Evolutionary conservation across 2,888 invertebrate genomes (phyloP), one percentile per base, ranked within the genome.

Genomic region (Megamerina dolium): DNA sequence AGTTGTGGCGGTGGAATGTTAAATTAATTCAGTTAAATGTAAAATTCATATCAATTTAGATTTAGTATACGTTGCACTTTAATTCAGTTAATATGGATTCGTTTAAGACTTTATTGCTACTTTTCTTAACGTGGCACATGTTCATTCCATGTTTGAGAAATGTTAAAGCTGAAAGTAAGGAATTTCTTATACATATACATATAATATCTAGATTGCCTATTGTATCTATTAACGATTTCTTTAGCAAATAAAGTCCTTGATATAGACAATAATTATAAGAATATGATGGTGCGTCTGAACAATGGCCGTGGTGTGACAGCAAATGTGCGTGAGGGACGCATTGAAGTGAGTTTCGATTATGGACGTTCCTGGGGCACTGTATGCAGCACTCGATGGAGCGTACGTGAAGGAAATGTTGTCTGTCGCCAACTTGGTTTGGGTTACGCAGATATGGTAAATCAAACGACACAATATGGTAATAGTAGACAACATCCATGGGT

Each of bases 351-450:
- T 45, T 59, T 61, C 13, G 54, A 65, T 37, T 44, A 46, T 37
- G 65, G 65, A 12, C 26, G 6, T 2, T 50, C 53, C 0, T 65
- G 65, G 65, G 65, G 65, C 16, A 64, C 63, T 5, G 48, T 65
- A 14, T 65, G 65, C 41, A 60, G 56, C 37, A 56, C 54, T 5
- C 37, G 37, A 1, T 65, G 65, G 65, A 58, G 63, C 23, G 53
- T 58, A 43, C 59, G 61, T 2, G 65, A 65, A 42, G 65, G 56
- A 0, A 65, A 65, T 47, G 65, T 65, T 8, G 60, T 65, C 3
- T 65, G 65, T 31, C 52, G 55, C 1, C 64, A 65, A 37, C 42
- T 65, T 14, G 57, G 58, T 3, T 40, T 63, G 20, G 65, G 65
- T 10, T 65, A 60, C 30, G 64, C 65, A 5, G 48, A 52, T 3